Percentiles rank a stretch among this genome's conserved stretches.
These are phyloP conservation scores for Nomada lathburiana DNA, from an alignment of 2,888 invertebrate genomes.

Conservation along the genomic window DNA sequence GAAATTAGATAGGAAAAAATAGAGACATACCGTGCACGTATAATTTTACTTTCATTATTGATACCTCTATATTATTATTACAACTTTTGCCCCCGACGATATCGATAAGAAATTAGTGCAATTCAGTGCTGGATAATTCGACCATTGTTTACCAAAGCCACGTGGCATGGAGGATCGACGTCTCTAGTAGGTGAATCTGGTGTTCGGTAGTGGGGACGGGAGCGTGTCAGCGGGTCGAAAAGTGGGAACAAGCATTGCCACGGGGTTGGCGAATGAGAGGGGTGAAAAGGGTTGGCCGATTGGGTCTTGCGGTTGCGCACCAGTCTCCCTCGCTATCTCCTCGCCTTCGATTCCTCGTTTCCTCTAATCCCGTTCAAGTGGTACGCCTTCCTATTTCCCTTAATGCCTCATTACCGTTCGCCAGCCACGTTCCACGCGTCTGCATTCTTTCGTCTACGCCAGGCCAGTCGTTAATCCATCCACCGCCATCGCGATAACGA, in stretches of 20 bases:
- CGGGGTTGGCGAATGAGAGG: slow-evolving; percentile 21
- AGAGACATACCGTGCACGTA: background rate
- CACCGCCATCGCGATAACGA: slow-evolving; percentile 44
- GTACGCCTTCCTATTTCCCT: slow-evolving; percentile 34
- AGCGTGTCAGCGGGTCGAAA: slow-evolving; percentile 45
- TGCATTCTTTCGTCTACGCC: slow-evolving; percentile 28
- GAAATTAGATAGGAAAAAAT: slow-evolving; percentile 5
- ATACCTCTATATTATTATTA: background rate
- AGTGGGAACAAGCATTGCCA: slow-evolving; percentile 43
- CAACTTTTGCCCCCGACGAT: background rate
- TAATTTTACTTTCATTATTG: background rate
- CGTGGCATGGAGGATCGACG: slow-evolving; percentile 67
- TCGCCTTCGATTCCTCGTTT: slow-evolving; percentile 17
- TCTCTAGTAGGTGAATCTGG: slow-evolving; percentile 51
- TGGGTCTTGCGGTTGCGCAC: slow-evolving; percentile 63
- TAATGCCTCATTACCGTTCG: slow-evolving; percentile 27
- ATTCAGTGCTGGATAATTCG: slow-evolving; percentile 37
- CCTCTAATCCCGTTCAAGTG: slow-evolving; percentile 21
- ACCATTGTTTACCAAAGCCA: slow-evolving; percentile 75
- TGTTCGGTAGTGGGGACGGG: slow-evolving; percentile 42
- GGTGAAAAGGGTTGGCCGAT: slow-evolving; percentile 47
- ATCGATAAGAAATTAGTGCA: background rate
- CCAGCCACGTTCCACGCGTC: slow-evolving; percentile 1
- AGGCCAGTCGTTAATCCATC: slow-evolving; percentile 25
- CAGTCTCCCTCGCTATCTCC: slow-evolving; percentile 12